Evolutionary conservation across 2,888 invertebrate species (phyloP).

Genomic region (Halocaridina rubra): DNA sequence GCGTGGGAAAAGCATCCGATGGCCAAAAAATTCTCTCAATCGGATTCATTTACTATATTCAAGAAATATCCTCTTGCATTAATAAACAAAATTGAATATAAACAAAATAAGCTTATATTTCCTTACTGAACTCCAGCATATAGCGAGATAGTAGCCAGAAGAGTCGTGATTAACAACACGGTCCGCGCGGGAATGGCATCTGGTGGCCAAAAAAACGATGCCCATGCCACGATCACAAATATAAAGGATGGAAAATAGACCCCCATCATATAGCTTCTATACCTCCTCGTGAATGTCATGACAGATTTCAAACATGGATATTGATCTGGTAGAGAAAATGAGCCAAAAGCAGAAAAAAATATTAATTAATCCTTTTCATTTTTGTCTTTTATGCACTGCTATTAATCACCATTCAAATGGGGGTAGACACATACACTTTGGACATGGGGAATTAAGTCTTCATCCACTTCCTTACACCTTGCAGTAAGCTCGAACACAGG

Average conservation of each 20-base stretch:
- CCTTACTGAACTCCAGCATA: constrained; percentile 32
- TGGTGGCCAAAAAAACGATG: constrained; percentile 49
- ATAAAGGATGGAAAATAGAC: constrained; percentile 37
- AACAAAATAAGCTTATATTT: neutral
- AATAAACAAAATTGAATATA: too few species aligned
- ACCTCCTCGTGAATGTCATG: constrained; percentile 3
- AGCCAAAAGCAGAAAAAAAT: too few species aligned
- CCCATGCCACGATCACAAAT: constrained; percentile 46
- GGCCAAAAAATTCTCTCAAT: constrained; percentile 36
- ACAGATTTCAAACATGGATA: neutral
- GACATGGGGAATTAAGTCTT: neutral
- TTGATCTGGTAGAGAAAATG: neutral
- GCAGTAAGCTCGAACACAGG: too few species aligned
- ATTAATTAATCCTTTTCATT: too few species aligned
- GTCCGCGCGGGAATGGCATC: constrained; percentile 48
- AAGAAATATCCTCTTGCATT: neutral
- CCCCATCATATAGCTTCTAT: constrained; percentile 21
- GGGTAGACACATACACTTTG: neutral
- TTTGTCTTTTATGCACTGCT: too few species aligned
- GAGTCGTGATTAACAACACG: constrained; percentile 46
- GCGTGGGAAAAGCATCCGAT: constrained; percentile 36
- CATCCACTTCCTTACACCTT: neutral
- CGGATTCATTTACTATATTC: neutral
- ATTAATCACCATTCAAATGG: too few species aligned
- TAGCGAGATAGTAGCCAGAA: constrained; percentile 37